Conservation (phyloP, 2,797 vertebrate species). For the Hozukius guyotensis region DNA sequence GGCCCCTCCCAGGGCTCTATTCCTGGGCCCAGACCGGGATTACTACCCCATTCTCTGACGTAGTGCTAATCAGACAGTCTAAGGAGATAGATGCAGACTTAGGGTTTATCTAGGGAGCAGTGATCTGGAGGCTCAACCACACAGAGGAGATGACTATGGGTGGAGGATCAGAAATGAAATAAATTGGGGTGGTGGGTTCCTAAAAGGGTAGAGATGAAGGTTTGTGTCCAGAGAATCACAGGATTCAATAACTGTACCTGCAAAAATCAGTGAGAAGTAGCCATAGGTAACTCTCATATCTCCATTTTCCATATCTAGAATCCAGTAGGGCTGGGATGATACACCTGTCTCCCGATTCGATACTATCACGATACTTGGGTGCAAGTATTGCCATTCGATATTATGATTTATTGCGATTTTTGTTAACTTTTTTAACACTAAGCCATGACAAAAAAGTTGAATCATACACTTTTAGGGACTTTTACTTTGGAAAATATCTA, state of each 20-base stretch:
- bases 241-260: neutral
- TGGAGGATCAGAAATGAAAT: constrained; percentile 54
- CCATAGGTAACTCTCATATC: neutral
- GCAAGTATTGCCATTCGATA: too few species aligned
- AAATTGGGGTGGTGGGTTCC: neutral
- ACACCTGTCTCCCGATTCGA: too few species aligned
- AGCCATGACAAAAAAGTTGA: too few species aligned
- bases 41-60: constrained; percentile 81
- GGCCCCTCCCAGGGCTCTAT: constrained; percentile 81
- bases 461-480: too few species aligned
- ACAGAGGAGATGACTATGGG: constrained; percentile 22
- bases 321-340: neutral
- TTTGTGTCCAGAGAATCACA: neutral
- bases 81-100: constrained; percentile 87
- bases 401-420: too few species aligned
- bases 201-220: neutral
- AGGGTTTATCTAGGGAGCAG: constrained; percentile 79
- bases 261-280: neutral
- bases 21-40: constrained; percentile 85
- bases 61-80: constrained; percentile 82
- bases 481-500: too few species aligned
- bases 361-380: too few species aligned
- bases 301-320: neutral
- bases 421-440: too few species aligned
- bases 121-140: constrained; percentile 65